Evolutionary conservation across 2,113 vertebrate genomes (phyloP), one percentile per base, ranked within the genome.

Genomic region (Vulpes ferrilata): DNA sequence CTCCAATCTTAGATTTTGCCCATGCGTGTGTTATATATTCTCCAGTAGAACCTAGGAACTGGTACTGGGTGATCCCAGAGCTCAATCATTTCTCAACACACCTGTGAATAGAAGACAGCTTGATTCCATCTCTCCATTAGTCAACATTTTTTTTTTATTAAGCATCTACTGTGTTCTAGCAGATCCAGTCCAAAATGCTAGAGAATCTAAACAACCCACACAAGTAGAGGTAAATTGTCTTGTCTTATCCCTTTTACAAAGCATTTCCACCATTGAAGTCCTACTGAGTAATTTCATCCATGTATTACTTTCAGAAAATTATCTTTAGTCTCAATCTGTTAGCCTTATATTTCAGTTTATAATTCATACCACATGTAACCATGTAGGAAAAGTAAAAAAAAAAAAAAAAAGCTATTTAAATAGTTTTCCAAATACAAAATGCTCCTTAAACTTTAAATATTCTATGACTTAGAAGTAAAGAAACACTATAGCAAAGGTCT

Each of bases 381-480:
- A 64, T 60, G 7, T 64, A 53, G 59, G 16, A 79, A 88, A 51
- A 69, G 65, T 67, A 2, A 73, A 67, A 88, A 93, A 93, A 67
- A 67, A 67, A 35, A 35, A 67, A 67, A 67, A 84, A 11, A 17
- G 38, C 30, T 93, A n/a, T 32, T 43, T n/a, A 84, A 96, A 93
- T 84, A 90, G 10, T 32, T 96, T 91, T 78, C 2, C 32, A 79
- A 93, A 90, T 88, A 78, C 22, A 48, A 81, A 95, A 76, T 86
- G 4, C 27, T 38, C 19, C 17, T 55, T 79, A 65, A 92, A 94
- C 76, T 57, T 89, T 76, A 86, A 93, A 43, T 76, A 85, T 57
- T 87, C 35, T 57, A 27, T 82, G 32, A 69, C 22, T 93, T 93
- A 20, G 3, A 93, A 91, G 30, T 80, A 59, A 88, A 60, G 43